Base-by-base conservation (phyloP, 2,113 vertebrate species). In the Marcusenius ussheri region DNA sequence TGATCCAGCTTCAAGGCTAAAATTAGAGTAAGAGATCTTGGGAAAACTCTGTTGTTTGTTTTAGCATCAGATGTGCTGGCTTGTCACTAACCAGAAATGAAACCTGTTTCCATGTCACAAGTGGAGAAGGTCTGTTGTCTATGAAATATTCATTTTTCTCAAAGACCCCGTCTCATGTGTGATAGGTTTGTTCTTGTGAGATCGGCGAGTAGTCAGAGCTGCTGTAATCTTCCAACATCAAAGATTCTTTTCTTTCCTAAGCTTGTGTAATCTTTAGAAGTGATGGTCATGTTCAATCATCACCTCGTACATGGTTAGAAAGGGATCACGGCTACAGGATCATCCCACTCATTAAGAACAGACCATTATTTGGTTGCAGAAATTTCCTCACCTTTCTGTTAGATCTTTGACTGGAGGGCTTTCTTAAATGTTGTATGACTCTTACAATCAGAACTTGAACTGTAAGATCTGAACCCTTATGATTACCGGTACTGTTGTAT, bases 191-290 rank as follows among this genome's bases (percentile, higher is more conserved):
- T 92, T 93, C 92, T 91, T 91, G 91, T 91, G 92, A 94, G 91
- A 92, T 93, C 92, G 92, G 91, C 91, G 88, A 89, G 93, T 93
- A 92, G 77, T 93, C 93, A 91, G 90, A 87, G 93, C 93, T 93
- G 51, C 91, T 93, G 93, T 94, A 93, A 94, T 95, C 94, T 93
- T 88, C 53, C 90, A 92, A 94, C 94, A 95, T 96, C 94, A 94
- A 94, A 95, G 94, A 93, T 91, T 89, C 90, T 90, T 93, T 90
- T 94, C 90, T 90, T 95, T 93, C 92, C 90, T 70, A 88, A 92
- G 92, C 92, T 90, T 83, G 62, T 92, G 92, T 93, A 92, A 91
- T 92, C 93, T 93, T 94, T 91, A 93, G 92, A 93, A 93, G 92
- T 91, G 88, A 92, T 94, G 93, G 92, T 95, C 93, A 92, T 92